Evolutionary conservation across 1,140 invertebrate species (phyloP).

Genomic region (Drosophila bocqueti): DNA sequence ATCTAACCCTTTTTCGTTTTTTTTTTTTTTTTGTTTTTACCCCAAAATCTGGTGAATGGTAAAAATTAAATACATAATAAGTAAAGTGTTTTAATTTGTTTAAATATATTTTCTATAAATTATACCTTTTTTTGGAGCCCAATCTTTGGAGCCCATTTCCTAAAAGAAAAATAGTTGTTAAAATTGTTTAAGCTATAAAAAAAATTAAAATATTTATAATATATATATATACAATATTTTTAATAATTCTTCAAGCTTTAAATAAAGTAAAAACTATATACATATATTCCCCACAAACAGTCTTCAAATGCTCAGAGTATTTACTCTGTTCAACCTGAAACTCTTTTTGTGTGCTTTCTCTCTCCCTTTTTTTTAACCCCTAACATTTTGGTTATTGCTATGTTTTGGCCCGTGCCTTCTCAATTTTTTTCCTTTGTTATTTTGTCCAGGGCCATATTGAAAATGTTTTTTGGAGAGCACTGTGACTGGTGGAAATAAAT

Average conservation of each 20-base stretch:
- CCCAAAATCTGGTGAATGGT: neutral
- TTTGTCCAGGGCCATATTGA: slow-evolving; percentile 11
- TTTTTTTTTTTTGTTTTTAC: neutral
- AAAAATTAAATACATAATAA: too few species aligned
- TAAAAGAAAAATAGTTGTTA: too few species aligned
- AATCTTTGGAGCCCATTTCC: too few species aligned
- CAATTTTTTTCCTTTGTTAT: neutral
- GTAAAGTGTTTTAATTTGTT: too few species aligned
- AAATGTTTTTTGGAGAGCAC: slow-evolving; percentile 25
- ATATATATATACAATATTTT: too few species aligned
- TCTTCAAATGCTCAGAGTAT: neutral
- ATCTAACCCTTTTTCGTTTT: slow-evolving; percentile 15
- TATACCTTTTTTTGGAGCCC: too few species aligned
- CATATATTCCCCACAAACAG: neutral
- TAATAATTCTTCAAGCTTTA: neutral
- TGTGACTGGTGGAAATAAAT: slow-evolving; percentile 31
- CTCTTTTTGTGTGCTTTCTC: neutral
- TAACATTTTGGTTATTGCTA: slow-evolving; percentile 10
- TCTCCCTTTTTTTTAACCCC: neutral
- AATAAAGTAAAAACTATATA: neutral
- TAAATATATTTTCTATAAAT: too few species aligned
- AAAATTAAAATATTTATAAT: too few species aligned
- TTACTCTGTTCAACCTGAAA: neutral
- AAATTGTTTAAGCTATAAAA: too few species aligned
- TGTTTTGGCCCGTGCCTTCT: neutral